Conservation (phyloP, 92 coral and sea anemone species). For the Bergia sp. region DNA sequence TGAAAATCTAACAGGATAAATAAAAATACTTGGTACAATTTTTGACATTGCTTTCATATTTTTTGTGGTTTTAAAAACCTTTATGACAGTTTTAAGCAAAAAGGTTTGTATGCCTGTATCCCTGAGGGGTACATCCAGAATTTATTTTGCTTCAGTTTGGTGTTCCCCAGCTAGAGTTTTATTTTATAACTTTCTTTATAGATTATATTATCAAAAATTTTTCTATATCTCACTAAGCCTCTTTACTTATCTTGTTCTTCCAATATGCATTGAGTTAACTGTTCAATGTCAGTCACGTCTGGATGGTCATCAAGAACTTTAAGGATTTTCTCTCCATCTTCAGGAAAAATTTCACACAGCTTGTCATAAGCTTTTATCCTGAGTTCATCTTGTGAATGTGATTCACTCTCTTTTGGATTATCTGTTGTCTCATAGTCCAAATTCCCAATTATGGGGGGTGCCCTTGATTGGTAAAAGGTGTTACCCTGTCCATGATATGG, state of each 20-base stretch:
- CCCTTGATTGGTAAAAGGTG: conserved; percentile 77
- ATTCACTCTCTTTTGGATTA: conserved; percentile 43
- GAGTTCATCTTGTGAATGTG: conserved; percentile 49
- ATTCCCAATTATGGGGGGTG: conserved; percentile 76
- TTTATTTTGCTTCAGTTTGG: background rate
- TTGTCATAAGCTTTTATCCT: conserved; percentile 76
- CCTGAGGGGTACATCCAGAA: no score
- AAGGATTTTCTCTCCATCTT: conserved; percentile 73
- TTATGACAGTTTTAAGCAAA: no score
- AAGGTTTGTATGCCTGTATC: no score
- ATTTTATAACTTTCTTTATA: no score
- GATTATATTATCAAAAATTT: background rate
- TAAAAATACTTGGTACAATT: no score
- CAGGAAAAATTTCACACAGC: conserved; percentile 77
- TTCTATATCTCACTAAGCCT: conserved; percentile 10
- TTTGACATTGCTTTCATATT: no score
- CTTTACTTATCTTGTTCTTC: conserved; percentile 46
- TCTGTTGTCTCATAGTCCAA: conserved; percentile 68
- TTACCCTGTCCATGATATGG: conserved; percentile 76
- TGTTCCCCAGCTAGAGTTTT: background rate
- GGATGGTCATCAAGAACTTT: conserved; percentile 74
- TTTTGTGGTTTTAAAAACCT: no score
- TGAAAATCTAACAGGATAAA: no score
- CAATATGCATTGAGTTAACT: conserved; percentile 61
- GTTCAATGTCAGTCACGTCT: conserved; percentile 57